A percentile compares a stretch with the other conserved stretches of the same genome.
Conservation (phyloP, 2,888 invertebrate genomes). For the Eudasyphora cyanicolor region DNA sequence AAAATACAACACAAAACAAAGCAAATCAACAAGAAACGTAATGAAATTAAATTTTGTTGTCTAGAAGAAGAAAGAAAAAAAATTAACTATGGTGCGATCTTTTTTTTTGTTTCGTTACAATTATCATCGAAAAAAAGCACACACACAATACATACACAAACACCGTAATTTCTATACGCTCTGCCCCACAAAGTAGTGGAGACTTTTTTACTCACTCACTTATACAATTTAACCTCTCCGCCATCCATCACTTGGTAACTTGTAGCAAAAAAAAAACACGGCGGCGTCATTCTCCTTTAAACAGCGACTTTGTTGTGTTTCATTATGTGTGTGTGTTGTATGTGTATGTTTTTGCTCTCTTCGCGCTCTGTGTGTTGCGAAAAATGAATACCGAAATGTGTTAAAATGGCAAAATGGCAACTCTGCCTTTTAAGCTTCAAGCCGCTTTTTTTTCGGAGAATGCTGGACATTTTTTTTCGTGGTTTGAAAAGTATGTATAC, state of each 20-base stretch:
- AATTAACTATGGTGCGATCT: conserved; percentile 61
- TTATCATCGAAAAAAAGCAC: conserved; percentile 10
- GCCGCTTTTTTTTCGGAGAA: conserved; percentile 35
- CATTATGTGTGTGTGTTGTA: neutral
- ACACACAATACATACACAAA: neutral
- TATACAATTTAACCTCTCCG: neutral
- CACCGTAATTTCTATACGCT: neutral
- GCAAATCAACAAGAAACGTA: conserved; percentile 36
- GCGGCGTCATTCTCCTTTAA: neutral
- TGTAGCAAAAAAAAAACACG: neutral
- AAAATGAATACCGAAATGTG: neutral
- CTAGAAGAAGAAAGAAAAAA: conserved; percentile 41
- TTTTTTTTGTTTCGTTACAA: conserved; percentile 27
- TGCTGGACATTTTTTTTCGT: conserved; percentile 43
- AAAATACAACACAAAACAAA: conserved; percentile 28
- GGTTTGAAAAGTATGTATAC: conserved; percentile 29
- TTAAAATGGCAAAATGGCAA: conserved; percentile 36
- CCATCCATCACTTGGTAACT: neutral
- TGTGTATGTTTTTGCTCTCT: neutral
- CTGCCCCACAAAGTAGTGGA: conserved; percentile 40
- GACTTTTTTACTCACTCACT: conserved; percentile 44
- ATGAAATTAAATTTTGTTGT: conserved; percentile 35
- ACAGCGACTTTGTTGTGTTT: neutral
- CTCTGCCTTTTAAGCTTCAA: conserved; percentile 38
- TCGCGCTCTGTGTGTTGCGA: conserved; percentile 9